phyloP scores from a whole-genome alignment of 1,140 invertebrate species.

The Drosophila navojoa region DNA sequence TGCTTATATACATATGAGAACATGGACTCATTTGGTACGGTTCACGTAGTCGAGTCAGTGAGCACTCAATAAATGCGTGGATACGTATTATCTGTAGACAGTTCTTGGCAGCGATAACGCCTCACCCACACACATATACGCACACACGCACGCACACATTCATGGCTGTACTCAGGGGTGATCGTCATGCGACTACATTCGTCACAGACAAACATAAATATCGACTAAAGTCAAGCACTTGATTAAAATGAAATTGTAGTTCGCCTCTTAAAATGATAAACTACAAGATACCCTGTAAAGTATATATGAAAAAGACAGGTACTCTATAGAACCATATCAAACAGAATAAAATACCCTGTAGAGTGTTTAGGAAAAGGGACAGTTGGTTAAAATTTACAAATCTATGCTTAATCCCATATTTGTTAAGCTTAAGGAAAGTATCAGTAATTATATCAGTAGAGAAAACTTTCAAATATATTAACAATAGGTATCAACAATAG shows the following conservation, averaged over 20 bases:
- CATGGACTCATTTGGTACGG: conserved; percentile 4
- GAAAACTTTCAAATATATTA: too few relatives aligned
- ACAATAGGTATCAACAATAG: conserved; percentile 10
- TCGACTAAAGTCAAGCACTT: conserved; percentile 61
- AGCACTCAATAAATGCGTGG: conserved; percentile 66
- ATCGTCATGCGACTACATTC: conserved; percentile 34
- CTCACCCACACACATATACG: conserved; percentile 11
- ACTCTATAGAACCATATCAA: background rate
- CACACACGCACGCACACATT: background rate
- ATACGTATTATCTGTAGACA: conserved; percentile 54
- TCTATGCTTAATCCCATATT: too few relatives aligned
- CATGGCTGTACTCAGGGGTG: conserved; percentile 1
- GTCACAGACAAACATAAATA: conserved; percentile 36
- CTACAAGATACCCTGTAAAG: background rate
- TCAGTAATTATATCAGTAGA: too few relatives aligned
- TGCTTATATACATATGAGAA: background rate
- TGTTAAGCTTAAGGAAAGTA: too few relatives aligned
- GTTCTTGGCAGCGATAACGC: conserved; percentile 32
- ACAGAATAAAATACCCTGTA: too few relatives aligned
- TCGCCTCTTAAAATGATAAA: too few relatives aligned
- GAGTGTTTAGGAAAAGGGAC: too few relatives aligned
- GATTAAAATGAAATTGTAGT: conserved; percentile 22
- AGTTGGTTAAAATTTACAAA: too few relatives aligned
- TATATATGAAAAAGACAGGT: background rate
- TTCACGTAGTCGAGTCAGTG: conserved; percentile 20